Conservation (phyloP, 1,140 invertebrate genomes). For the Anastatus disparis region DNA sequence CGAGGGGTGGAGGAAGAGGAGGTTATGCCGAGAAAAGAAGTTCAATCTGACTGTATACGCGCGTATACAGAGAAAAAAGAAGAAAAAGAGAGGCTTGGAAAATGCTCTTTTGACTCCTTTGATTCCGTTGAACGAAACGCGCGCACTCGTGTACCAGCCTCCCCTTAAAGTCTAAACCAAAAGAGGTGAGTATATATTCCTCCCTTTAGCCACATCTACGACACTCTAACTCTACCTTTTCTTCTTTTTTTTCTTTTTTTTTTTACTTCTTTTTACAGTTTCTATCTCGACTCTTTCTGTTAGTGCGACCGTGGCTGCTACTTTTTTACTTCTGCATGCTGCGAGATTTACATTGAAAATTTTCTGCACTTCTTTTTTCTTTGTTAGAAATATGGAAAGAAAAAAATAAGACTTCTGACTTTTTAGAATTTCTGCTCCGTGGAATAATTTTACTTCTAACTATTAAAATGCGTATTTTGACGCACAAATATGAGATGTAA, state of each 20-base stretch:
- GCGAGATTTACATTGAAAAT: constrained; percentile 39
- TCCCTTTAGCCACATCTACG: constrained; percentile 16
- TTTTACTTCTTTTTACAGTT: constrained; percentile 28
- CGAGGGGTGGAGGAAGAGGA: no score
- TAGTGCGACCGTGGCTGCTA: no score
- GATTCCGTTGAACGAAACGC: constrained; percentile 54
- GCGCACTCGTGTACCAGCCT: constrained; percentile 40
- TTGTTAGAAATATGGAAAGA: no score
- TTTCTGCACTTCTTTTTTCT: constrained; percentile 43
- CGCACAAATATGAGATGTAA: constrained; percentile 18
- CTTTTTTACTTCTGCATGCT: no score
- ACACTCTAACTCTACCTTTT: constrained; percentile 8
- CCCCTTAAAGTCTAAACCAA: constrained; percentile 32
- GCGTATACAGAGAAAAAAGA: no score
- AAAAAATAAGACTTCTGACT: constrained; percentile 25
- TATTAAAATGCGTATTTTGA: constrained; percentile 34
- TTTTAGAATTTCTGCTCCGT: constrained; percentile 17
- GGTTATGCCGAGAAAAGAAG: constrained; percentile 60
- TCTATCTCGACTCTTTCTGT: constrained; percentile 3
- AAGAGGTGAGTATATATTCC: background rate
- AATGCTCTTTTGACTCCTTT: constrained; percentile 63
- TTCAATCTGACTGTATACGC: constrained; percentile 59
- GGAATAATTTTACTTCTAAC: constrained; percentile 32
- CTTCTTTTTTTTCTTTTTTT: constrained; percentile 19
- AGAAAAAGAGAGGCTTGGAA: constrained; percentile 53